Evolutionary conservation across 2,797 vertebrate species (phyloP), one percentile per base, ranked within the genome.

Genomic region (Microctenopoma lineatum): DNA sequence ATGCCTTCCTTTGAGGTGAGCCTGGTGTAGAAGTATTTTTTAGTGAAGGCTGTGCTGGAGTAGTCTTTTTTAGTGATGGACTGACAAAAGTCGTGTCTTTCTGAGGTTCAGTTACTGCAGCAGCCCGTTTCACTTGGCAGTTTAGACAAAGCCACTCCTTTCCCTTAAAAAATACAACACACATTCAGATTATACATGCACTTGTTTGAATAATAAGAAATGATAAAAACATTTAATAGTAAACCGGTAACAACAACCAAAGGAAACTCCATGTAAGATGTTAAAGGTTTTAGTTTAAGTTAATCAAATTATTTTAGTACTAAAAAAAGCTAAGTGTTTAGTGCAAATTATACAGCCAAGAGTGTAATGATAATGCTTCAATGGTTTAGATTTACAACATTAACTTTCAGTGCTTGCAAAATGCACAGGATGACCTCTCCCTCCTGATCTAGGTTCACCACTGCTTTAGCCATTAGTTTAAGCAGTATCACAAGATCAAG

Each of bases 71-170:
- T 48, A 70, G 32, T 41, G 80, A 44, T 54, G 77, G 61, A 69
- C 61, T 41, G 12, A 32, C 54, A 50, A 63, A 34, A 54, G 70
- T 61, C 13, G 45, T n/a, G 5, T 76, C 71, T 71, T 58, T 83
- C 36, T 34, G 90, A 61, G 93, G 71, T 73, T 96, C 95, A 60
- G 89, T 93, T 73, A 67, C 94, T 29, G 67, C 88, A 45, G 96
- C 77, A 0, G 96, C 95, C 90, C 95, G 92, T 76, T 96, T 95
- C 93, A 97, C 95, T 89, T 99, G 98, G 77, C 98, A 99, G 87
- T 97, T 97, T 71, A 99, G 94, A 90, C 97, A 99, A 58, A 99
- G 95, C 98, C 94, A 95, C 80, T 94, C 92, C 44, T 91, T 92
- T 64, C 72, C 90, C 94, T 95, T 64, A 45, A 65, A 80, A 80